Evolutionary conservation across 1,140 invertebrate species (phyloP), one percentile per base, ranked within the genome.

Genomic region (Zaprionus nigranus): DNA sequence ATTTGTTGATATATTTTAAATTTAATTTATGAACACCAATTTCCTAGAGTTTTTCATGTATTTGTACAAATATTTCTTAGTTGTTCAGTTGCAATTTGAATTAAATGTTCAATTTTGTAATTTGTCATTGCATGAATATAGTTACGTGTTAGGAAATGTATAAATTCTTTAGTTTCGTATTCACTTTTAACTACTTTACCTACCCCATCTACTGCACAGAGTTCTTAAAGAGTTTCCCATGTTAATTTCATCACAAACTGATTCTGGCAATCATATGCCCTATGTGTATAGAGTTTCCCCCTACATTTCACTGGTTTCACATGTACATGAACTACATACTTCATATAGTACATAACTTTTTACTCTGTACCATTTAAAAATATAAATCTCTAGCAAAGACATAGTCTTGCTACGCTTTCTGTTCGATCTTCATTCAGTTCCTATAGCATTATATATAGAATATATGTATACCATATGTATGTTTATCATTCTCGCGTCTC

Each of bases 381-480:
- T 22, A 58, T 22, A 15, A 63, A 24, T 22, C 11, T 12, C 9
- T 51, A 22, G 46, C 46, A 22, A 24, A 20, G 20, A n/a, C 46
- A 17, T 51, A 24, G 46, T 51, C 40, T 17, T n/a, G n/a, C n/a
- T n/a, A n/a, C n/a, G n/a, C n/a, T n/a, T 58, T 30, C 24, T 51
- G 22, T 51, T 63, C 57, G 72, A 56, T 54, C 51, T 62, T 57
- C 76, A 72, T 64, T 86, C 69, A 82, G 78, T 26, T 65, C n/a
- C n/a, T n/a, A 53, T 54, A 73, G 12, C 30, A 28, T 61, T 69
- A 11, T 51, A 68, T 40, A 72, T 58, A 58, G 9, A 15, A 17
- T 60, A 43, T 30, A 40, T 22, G 40, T 49, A 13, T 56, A 22
- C 54, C 12, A 26, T 61, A 24, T 63, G 28, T 28, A 24, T 17